These are phyloP conservation scores for Hydractinia symbiolongicarpus DNA, from an alignment of 30 jellyfish, hydroid and myxozoan species.

Conservation along the genomic window DNA sequence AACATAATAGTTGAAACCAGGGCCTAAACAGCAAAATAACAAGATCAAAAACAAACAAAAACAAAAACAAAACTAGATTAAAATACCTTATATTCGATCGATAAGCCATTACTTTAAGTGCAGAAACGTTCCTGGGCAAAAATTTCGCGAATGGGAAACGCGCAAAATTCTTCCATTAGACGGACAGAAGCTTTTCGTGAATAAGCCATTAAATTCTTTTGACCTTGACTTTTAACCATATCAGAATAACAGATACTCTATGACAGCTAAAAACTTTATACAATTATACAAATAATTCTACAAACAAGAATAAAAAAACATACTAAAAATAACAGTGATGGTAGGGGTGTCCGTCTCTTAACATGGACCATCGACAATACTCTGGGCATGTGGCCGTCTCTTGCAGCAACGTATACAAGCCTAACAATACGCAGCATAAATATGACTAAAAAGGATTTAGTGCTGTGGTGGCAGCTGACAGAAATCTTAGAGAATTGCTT, in stretches of 20 bases:
- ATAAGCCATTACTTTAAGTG: too few species aligned
- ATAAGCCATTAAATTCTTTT: too few species aligned
- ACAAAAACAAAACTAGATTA: background rate
- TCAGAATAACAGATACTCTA: background rate
- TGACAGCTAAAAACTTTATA: background rate
- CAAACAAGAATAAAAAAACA: conserved; percentile 14
- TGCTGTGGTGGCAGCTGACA: background rate
- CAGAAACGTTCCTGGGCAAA: too few species aligned
- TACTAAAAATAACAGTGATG: conserved; percentile 78
- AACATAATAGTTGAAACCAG: conserved; percentile 66
- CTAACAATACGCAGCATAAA: conserved; percentile 15
- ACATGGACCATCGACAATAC: conserved; percentile 75
- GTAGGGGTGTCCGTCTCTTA: conserved; percentile 69
- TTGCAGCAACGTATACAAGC: conserved; percentile 87
- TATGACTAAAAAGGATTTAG: too few species aligned
- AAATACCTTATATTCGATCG: too few species aligned
- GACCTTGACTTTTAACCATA: too few species aligned
- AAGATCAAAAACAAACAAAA: background rate
- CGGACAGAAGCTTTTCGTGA: too few species aligned
- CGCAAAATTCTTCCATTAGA: too few species aligned
- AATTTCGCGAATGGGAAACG: too few species aligned
- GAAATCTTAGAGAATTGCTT: background rate
- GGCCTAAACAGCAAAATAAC: conserved; percentile 40
- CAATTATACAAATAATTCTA: background rate
- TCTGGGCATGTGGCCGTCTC: conserved; percentile 88